These are phyloP conservation scores for Drosophila truncata DNA, from an alignment of 1,140 invertebrate species.

Conservation along the genomic window DNA sequence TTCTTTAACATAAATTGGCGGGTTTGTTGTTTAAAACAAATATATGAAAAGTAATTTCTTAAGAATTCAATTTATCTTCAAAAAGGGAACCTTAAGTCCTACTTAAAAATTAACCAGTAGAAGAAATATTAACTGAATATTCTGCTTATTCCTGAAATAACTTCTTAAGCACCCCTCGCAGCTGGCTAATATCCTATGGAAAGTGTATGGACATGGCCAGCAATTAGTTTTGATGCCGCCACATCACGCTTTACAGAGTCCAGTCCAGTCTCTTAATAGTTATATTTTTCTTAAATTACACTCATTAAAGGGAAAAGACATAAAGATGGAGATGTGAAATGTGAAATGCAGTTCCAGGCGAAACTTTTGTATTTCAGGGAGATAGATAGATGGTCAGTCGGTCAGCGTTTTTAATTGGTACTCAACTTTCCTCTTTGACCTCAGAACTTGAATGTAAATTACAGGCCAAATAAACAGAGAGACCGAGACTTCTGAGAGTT, in stretches of 20 bases:
- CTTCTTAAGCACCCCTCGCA: neutral
- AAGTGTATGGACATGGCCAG: neutral
- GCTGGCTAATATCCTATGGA: slow-evolving; percentile 1
- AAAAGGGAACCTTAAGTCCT: too few species aligned
- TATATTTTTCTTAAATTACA: slow-evolving; percentile 10
- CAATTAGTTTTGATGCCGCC: slow-evolving; percentile 10
- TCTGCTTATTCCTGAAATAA: too few species aligned
- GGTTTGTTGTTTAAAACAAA: too few species aligned
- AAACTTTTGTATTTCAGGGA: neutral
- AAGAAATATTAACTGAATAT: neutral
- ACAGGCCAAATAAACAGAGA: neutral
- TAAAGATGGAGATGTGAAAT: neutral
- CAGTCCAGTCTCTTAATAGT: neutral
- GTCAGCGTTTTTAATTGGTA: slow-evolving; percentile 11
- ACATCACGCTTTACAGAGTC: slow-evolving; percentile 3
- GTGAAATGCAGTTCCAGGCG: neutral
- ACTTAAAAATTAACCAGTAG: too few species aligned
- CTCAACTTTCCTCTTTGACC: slow-evolving; percentile 21
- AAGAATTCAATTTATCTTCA: too few species aligned
- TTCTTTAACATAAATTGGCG: too few species aligned
- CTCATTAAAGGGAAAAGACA: neutral
- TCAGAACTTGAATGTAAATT: slow-evolving; percentile 1
- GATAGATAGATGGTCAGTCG: slow-evolving; percentile 5
- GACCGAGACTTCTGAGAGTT: neutral
- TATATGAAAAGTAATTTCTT: too few species aligned